phyloP scores from a whole-genome alignment of 2,113 vertebrate species.

The Tautogolabrus adspersus region DNA sequence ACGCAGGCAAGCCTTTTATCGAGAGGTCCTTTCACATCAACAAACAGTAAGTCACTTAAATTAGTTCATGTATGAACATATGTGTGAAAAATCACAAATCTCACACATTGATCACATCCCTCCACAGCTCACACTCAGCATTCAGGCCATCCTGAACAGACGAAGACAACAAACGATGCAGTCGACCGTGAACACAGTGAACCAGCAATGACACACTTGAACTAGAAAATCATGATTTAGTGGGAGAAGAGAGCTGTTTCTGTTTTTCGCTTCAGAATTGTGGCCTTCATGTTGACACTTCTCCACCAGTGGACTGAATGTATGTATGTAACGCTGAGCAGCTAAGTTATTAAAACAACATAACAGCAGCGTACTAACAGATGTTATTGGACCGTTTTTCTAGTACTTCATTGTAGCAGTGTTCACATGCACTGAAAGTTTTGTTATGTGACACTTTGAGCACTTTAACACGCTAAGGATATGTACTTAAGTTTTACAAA shows the following conservation, averaged over 20 bases:
- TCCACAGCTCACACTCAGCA: constrained; percentile 61
- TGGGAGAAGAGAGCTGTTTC: neutral
- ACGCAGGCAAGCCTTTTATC: constrained; percentile 38
- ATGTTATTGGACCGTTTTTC: neutral
- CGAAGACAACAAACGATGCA: constrained; percentile 26
- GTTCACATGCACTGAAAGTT: neutral
- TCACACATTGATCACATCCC: constrained; percentile 3
- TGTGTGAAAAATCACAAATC: neutral
- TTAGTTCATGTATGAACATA: neutral
- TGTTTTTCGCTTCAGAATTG: neutral
- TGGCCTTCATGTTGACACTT: neutral
- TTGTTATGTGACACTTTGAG: neutral
- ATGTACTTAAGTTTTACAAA: neutral
- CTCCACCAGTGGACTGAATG: neutral
- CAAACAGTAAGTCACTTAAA: constrained; percentile 44
- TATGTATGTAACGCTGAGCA: neutral
- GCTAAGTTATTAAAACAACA: no score
- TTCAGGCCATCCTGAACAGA: constrained; percentile 58
- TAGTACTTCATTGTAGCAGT: neutral
- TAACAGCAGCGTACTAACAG: no score
- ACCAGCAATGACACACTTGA: constrained; percentile 24
- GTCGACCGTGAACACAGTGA: neutral
- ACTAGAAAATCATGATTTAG: no score
- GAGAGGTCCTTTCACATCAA: constrained; percentile 56
- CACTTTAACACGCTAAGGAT: constrained; percentile 23